A percentile compares a stretch with the other conserved stretches of the same genome.
Evolutionary conservation across 2,797 vertebrate genomes (phyloP).

Genomic region (Selene dorsalis): DNA sequence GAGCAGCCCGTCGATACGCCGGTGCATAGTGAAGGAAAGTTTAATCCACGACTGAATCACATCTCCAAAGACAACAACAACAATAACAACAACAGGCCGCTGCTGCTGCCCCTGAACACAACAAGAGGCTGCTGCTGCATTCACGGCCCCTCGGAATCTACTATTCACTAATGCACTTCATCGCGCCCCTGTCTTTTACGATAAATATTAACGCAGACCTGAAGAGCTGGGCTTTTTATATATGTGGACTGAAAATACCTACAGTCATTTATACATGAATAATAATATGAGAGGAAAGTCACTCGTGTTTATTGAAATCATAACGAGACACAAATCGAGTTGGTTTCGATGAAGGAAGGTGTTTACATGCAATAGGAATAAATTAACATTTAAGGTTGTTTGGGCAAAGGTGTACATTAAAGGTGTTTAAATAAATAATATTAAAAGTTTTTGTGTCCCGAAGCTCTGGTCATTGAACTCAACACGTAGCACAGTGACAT

Average conservation of each 20-base stretch:
- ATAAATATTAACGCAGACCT: not conserved
- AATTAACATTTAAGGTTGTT: not conserved
- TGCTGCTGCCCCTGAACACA: not conserved
- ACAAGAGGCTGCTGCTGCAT: slow-evolving; percentile 12
- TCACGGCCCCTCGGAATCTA: not conserved
- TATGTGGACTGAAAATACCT: not conserved
- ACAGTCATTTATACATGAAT: not conserved
- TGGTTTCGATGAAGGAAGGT: no score
- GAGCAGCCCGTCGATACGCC: not conserved
- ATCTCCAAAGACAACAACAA: not conserved
- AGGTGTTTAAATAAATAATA: no score
- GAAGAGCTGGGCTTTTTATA: not conserved
- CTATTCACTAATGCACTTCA: accelerated
- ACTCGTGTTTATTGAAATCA: not conserved
- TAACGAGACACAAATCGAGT: not conserved
- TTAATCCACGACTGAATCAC: not conserved
- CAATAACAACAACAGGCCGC: not conserved
- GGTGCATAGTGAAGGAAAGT: not conserved
- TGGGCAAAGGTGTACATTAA: not conserved
- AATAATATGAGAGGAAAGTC: not conserved
- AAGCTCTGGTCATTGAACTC: not conserved
- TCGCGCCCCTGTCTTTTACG: no score
- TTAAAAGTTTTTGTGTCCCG: not conserved
- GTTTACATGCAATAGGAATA: not conserved
- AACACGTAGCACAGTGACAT: not conserved